Conservation (phyloP, 2,113 vertebrate genomes). For the Callionymus lyra region DNA sequence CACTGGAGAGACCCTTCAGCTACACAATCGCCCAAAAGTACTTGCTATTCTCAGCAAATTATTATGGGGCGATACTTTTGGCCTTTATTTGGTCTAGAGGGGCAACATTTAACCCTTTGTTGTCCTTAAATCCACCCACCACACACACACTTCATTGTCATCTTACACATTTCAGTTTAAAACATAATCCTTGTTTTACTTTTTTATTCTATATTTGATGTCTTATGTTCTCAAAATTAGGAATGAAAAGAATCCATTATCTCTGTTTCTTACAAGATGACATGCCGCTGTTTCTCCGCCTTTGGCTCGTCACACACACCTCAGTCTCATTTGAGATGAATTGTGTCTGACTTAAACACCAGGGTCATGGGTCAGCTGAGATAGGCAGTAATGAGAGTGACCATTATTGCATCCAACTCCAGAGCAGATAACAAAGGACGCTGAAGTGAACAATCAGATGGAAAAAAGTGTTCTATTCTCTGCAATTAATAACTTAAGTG, state of each 20-base stretch:
- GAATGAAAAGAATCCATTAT: no score
- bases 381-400: slow-evolving; percentile 33
- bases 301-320: no score
- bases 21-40: slow-evolving; percentile 22
- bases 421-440: slow-evolving; percentile 32
- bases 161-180: no score
- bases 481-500: no score
- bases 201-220: no score
- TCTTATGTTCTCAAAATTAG: no score
- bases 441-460: slow-evolving; percentile 38
- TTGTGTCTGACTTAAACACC: slow-evolving; percentile 1
- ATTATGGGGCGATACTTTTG: slow-evolving; percentile 54
- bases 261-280: no score
- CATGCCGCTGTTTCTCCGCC: no score
- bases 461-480: no score
- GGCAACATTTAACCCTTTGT: slow-evolving; percentile 65
- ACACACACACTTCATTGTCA: neutral
- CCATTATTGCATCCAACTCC: slow-evolving; percentile 42
- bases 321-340: no score
- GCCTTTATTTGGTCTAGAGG: slow-evolving; percentile 48
- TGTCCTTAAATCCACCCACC: slow-evolving; percentile 43
- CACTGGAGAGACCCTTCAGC: slow-evolving; percentile 63
- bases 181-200: no score
- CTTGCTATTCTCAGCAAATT: slow-evolving; percentile 63
- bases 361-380: slow-evolving; percentile 22